Evolutionary conservation across 2,113 vertebrate genomes (phyloP), one percentile per base, ranked within the genome.

Genomic region (Oenanthe oenanthe): DNA sequence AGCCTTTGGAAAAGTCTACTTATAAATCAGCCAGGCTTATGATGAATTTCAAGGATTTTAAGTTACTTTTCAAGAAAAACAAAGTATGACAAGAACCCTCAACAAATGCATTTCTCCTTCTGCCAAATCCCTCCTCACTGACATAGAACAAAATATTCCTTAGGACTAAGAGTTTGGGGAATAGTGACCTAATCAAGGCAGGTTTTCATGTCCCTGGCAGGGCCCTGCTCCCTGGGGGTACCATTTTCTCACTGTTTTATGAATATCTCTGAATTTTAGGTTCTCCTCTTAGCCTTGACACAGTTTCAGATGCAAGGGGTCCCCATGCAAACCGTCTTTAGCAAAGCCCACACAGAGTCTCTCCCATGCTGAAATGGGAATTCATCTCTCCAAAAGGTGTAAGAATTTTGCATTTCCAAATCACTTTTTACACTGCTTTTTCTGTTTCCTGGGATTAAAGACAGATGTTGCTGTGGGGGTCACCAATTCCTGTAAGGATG

Each of bases 331-430:
- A 14, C 5, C 31, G 28, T 26, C 17, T 3, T 34, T 24, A 53
- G 26, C 26, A 80, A 43, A 43, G 45, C 9, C 0, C 0, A 51
- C 28, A 36, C 5, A 18, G 2, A 50, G 48, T 45, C 8, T 0
- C 8, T 17, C 20, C 8, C 4, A 1, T 12, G 19, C 24, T 53
- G 60, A 77, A 74, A 58, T 1, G 1, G 19, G 17, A 80, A 58
- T 54, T 75, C 13, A 38, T 22, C 53, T 42, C 25, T 71, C 61
- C 47, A 54, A 42, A 89, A 85, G 7, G 5, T n/a, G 10, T 17
- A 62, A 77, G 29, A 28, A 51, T 62, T 84, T 38, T 61, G 24
- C 40, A 65, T 51, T 40, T 88, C 75, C 48, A 40, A 38, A 88
- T n/a, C 20, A 28, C 4, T 28, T 43, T 42, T 60, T 36, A 38